These are phyloP conservation scores for Phocides pigmalion DNA, from an alignment of 1,140 invertebrate genomes.

Conservation along the genomic window DNA sequence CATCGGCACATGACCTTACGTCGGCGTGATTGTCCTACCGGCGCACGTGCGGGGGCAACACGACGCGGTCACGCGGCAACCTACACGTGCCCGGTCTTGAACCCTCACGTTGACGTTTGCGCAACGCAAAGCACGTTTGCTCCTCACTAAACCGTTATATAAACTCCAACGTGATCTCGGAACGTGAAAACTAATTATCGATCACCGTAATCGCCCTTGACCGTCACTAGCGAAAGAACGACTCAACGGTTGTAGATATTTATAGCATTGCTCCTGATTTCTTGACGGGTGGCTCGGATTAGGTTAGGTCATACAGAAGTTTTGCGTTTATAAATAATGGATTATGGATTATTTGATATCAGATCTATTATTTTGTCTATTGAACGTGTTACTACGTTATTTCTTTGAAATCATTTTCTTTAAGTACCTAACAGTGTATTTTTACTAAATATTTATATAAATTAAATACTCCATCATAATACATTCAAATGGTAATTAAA, in stretches of 20 bases:
- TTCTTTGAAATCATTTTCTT: no score
- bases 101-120: constrained; percentile 77
- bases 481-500: no score
- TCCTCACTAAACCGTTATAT: constrained; percentile 74
- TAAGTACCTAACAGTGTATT: no score
- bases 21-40: constrained; percentile 56
- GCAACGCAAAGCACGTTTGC: constrained; percentile 71
- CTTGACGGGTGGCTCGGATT: background rate
- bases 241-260: constrained; percentile 12
- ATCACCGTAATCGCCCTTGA: constrained; percentile 56
- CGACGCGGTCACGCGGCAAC: constrained; percentile 64
- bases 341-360: background rate
- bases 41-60: constrained; percentile 49
- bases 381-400: no score
- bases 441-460: no score
- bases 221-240: constrained; percentile 38
- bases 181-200: constrained; percentile 71
- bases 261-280: constrained; percentile 16
- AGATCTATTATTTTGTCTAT: background rate
- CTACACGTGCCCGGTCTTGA: constrained; percentile 71
- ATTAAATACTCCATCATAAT: no score
- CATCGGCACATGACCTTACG: constrained; percentile 51
- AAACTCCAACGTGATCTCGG: constrained; percentile 74
- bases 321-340: background rate
- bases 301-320: constrained; percentile 35